Percentiles rank a stretch among this genome's conserved stretches.
These are phyloP conservation scores for Stenodema calcarata DNA, from an alignment of 2,888 invertebrate genomes.

Conservation along the genomic window DNA sequence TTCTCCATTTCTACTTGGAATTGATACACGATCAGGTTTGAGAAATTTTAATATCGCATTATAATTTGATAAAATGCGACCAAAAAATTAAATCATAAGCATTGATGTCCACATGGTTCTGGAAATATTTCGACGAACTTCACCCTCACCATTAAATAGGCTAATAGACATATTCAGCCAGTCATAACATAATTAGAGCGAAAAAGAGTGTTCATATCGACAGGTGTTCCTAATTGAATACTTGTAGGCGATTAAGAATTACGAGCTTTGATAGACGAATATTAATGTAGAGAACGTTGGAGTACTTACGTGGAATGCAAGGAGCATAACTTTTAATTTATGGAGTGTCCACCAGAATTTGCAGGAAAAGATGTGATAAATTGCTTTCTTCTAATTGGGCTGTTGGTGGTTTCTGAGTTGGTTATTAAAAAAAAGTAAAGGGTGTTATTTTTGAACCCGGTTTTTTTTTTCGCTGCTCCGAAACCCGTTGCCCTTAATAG, in stretches of 20 bases:
- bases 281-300: conserved; percentile 9
- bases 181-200: neutral
- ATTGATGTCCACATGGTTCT: too few relatives aligned
- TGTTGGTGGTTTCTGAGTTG: neutral
- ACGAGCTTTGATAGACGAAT: neutral
- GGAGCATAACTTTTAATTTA: neutral
- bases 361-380: neutral
- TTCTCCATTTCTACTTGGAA: too few relatives aligned
- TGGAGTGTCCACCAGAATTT: conserved; percentile 3
- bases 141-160: too few relatives aligned
- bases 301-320: neutral
- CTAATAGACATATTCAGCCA: neutral
- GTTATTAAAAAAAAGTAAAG: conserved; percentile 2
- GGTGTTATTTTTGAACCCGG: conserved; percentile 13
- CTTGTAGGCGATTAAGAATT: neutral
- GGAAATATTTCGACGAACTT: too few relatives aligned
- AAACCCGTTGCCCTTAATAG: conserved; percentile 24
- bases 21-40: too few relatives aligned
- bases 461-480: neutral
- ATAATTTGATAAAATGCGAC: too few relatives aligned
- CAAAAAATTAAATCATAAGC: too few relatives aligned
- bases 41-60: too few relatives aligned
- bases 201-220: neutral
- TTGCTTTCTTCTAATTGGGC: conserved; percentile 16
- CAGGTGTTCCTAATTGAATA: neutral